Conservation (phyloP, 2,113 vertebrate genomes). For the Oenanthe oenanthe region DNA sequence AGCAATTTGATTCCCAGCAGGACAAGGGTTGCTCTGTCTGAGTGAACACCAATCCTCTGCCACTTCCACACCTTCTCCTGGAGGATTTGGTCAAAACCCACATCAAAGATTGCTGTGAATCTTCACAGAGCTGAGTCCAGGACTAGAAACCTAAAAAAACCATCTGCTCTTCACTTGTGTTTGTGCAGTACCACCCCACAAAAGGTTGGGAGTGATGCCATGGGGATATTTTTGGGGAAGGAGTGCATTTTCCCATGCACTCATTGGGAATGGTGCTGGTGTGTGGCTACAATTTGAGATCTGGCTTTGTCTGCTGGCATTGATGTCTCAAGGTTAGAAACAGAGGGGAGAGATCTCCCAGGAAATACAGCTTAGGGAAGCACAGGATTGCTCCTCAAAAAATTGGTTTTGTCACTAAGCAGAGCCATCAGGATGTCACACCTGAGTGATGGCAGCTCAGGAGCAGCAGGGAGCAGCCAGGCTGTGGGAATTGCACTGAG, state of each 20-base stretch:
- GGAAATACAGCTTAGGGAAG: not conserved
- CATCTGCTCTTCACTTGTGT: not conserved
- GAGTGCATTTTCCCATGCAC: not conserved
- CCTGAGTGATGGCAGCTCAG: not conserved
- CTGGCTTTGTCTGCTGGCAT: not conserved
- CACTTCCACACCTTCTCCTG: not conserved
- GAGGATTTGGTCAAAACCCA: not conserved
- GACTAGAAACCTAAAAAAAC: not conserved
- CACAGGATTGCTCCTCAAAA: not conserved
- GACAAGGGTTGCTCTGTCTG: not conserved
- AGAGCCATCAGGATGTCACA: not conserved
- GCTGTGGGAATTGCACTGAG: not conserved
- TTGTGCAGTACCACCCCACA: not conserved
- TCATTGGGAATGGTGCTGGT: not conserved
- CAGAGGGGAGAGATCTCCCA: not conserved
- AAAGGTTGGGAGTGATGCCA: not conserved
- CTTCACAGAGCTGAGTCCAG: not conserved
- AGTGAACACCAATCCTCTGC: not conserved
- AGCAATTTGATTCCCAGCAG: not conserved
- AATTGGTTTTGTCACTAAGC: not conserved
- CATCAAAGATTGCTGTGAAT: not conserved
- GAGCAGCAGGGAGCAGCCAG: not conserved
- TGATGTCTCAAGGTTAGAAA: not conserved
- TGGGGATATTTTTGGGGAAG: not conserved
- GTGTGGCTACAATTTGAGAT: too few relatives aligned